Evolutionary conservation across 2,797 vertebrate species (phyloP).

Genomic region (Margarornis squamiger): DNA sequence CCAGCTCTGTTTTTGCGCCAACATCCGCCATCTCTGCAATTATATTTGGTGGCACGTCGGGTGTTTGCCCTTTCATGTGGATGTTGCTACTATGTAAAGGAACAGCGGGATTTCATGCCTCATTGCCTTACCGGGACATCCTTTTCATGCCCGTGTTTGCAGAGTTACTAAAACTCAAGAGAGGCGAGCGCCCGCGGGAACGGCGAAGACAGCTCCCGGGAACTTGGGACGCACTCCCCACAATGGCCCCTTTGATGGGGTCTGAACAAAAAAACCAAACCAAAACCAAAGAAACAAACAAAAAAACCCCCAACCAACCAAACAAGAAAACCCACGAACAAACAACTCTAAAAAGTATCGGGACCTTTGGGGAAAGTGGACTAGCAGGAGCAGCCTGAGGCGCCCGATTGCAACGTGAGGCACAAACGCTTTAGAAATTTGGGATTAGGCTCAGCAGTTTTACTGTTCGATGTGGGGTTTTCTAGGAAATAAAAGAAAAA

Average conservation of each 20-base stretch:
- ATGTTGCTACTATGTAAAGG: conserved; percentile 38
- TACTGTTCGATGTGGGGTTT: not conserved
- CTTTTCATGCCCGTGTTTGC: conserved; percentile 42
- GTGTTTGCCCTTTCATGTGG: conserved; percentile 50
- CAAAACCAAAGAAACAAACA: not conserved
- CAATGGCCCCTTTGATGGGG: conserved; percentile 11
- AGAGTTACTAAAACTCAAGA: not conserved
- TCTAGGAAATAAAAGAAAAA: not conserved
- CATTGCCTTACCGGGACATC: conserved; percentile 41
- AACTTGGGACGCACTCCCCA: not conserved
- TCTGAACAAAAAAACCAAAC: not conserved
- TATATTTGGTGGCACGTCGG: conserved; percentile 10
- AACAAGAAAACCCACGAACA: not conserved
- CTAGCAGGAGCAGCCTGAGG: not conserved
- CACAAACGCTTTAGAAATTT: not conserved
- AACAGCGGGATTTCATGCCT: conserved; percentile 58
- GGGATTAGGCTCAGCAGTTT: not conserved
- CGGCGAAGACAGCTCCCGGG: not conserved
- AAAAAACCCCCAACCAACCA: too few relatives aligned
- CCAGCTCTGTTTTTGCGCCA: not conserved
- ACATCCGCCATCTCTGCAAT: not conserved
- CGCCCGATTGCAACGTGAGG: not conserved
- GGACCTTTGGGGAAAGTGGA: not conserved
- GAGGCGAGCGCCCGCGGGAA: not conserved
- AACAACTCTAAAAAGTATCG: not conserved